Base-by-base conservation (phyloP, 1,140 invertebrate species). In the Eumaeus atala region DNA sequence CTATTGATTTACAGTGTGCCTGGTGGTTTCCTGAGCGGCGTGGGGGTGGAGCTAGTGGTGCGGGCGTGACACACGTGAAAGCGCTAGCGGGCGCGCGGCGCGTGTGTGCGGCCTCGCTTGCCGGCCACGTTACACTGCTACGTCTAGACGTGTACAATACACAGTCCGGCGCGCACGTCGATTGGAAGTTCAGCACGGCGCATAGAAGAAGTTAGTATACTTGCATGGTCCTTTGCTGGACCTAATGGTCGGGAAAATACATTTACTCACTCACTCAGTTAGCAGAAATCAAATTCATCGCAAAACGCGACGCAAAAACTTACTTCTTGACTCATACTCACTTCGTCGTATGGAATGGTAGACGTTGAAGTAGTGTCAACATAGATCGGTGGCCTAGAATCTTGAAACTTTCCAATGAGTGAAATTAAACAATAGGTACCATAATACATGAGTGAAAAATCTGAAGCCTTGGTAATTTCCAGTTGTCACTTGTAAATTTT, bases 61-160 rank as follows among this genome's bases (percentile, higher is more conserved):
- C 38, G 92, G 95, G 79, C 33, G 91, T 96, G 54, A 95, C 93
- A 8, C 91, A 93, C 59, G 90, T 96, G 5, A 93, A 93, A 76
- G 87, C 95, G 47, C 53, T 82, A 33, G 62, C 70, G 11, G 81
- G 77, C 83, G 93, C 59, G 90, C 91, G 36, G 91, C 92, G 74
- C 80, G 91, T 74, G 89, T 97, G 16, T 35, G 93, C 93, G 0
- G 95, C 95, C 1, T 89, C 94, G 62, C 87, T 98, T 1, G 94
- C 93, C 78, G 97, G 96, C 6, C 91, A 91, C 21, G 70, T 98
- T 9, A 95, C 97, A 66, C 94, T 97, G 77, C 86, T 97, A 51
- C 91, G 93, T 34, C 77, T 97, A 14, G 92, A 95, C 76, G 92
- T 92, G 9, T 93, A 92, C 71, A 28, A 28, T 6, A 93, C 92